phyloP scores from a whole-genome alignment of 2,113 vertebrate species.

The Callospermophilus lateralis region DNA sequence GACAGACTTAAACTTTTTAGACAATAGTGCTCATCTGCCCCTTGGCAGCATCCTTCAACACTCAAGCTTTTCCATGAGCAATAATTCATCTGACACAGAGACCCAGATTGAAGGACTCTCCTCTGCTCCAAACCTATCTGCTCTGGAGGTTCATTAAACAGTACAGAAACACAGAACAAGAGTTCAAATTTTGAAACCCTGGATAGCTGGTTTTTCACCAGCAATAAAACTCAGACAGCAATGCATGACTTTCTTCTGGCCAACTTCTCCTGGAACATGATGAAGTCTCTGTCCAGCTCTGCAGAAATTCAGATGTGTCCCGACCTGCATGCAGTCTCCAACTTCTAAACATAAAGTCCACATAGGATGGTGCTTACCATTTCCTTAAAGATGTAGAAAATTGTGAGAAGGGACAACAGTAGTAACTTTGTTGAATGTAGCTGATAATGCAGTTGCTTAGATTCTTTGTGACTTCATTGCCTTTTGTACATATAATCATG shows the following conservation, averaged over 20 bases:
- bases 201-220: constrained; percentile 96
- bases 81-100: constrained; percentile 86
- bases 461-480: constrained; percentile 71
- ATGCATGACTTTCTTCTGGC: constrained; percentile 98
- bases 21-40: constrained; percentile 91
- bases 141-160: constrained; percentile 90
- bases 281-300: constrained; percentile 98
- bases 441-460: constrained; percentile 65
- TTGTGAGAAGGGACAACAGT: constrained; percentile 45
- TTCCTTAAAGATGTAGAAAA: constrained; percentile 14
- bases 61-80: constrained; percentile 95
- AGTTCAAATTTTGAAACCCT: constrained; percentile 92
- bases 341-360: constrained; percentile 89
- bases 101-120: constrained; percentile 92
- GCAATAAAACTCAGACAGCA: constrained; percentile 98
- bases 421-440: constrained; percentile 80
- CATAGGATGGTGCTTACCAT: background rate
- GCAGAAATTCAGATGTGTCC: constrained; percentile 98
- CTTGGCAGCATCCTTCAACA: constrained; percentile 95
- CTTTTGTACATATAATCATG: constrained; percentile 74
- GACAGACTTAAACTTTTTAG: constrained; percentile 96
- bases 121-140: constrained; percentile 72
- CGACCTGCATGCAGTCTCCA: constrained; percentile 92
- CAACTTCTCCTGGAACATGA: constrained; percentile 96
- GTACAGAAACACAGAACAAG: constrained; percentile 95